Evolutionary conservation across 1,140 invertebrate genomes (phyloP), one percentile per base, ranked within the genome.

Genomic region (Telenomus remus): DNA sequence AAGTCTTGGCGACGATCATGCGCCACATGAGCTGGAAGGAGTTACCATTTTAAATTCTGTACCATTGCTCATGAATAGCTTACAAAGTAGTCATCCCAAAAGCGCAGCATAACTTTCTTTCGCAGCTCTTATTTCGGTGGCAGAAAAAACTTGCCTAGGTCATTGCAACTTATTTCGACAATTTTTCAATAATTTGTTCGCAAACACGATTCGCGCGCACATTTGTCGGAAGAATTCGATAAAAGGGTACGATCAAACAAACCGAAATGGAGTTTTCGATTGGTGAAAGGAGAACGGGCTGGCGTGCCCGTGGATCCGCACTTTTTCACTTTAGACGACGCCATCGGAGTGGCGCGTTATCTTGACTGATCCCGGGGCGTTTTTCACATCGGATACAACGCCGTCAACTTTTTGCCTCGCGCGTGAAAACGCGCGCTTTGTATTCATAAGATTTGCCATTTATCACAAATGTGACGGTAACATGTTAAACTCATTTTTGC

Each of bases 41-140:
- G n/a, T 34, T 65, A 16, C 34, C 42, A 56, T 65, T 55, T 65
- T 35, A 65, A 65, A 65, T 65, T 65, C 51, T 66, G 50, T 56
- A 16, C 51, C 53, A 66, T 66, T 66, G 46, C 63, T 66, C 53
- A 43, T 66, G 47, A 66, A 66, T 56, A 16, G 51, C 53, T 56
- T 27, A 56, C 12, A 33, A 48, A 66, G 46, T 56, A 66, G 42
- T 64, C 49, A 54, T 54, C 39, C 47, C 33, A 13, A 46, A 64
- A 39, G 14, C 19, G 12, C 33, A 39, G 37, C 43, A 42, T 48
- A 53, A 54, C 39, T 53, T 63, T 63, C 13, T 4, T 51, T 4
- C 37, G 37, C 9, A 39, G 37, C 37, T 39, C 9, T 39, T 39
- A 11, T 39, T 39, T 39, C 9, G 37, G 1, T 11, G 37, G 7